These are phyloP conservation scores for Dicrurus megarhynchus DNA, from an alignment of 2,113 vertebrate species.

Conservation along the genomic window DNA sequence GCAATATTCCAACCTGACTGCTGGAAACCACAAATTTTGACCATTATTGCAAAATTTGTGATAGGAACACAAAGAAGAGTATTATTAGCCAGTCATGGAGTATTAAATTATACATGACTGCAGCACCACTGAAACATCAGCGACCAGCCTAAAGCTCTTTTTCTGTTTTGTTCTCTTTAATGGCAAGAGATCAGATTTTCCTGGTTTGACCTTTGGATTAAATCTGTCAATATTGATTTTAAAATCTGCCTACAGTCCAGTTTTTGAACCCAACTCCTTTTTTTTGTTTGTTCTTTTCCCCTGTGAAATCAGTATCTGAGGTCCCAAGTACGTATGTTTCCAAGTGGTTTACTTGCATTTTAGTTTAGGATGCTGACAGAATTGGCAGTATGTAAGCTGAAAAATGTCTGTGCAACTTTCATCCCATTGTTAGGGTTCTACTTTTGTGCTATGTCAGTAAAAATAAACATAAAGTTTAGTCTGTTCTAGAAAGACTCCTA, in stretches of 20 bases:
- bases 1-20: neutral
- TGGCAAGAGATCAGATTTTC: neutral
- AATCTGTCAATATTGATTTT: neutral
- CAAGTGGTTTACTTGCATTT: neutral
- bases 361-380: neutral
- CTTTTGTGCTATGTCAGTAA: neutral
- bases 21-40: conserved; percentile 21
- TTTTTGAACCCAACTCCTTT: neutral
- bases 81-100: conserved; percentile 8
- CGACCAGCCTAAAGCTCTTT: neutral
- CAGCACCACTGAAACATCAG: neutral
- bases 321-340: neutral
- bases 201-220: neutral
- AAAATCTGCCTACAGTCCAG: neutral
- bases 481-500: neutral
- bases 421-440: neutral
- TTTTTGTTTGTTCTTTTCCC: neutral
- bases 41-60: conserved; percentile 3
- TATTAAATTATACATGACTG: conserved; percentile 34
- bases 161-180: neutral
- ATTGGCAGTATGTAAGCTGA: neutral
- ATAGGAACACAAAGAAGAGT: neutral
- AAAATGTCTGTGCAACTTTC: neutral
- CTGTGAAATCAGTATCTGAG: neutral
- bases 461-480: neutral